phyloP scores from a whole-genome alignment of 2,888 invertebrate genomes.

The Drosophila koepferae region DNA sequence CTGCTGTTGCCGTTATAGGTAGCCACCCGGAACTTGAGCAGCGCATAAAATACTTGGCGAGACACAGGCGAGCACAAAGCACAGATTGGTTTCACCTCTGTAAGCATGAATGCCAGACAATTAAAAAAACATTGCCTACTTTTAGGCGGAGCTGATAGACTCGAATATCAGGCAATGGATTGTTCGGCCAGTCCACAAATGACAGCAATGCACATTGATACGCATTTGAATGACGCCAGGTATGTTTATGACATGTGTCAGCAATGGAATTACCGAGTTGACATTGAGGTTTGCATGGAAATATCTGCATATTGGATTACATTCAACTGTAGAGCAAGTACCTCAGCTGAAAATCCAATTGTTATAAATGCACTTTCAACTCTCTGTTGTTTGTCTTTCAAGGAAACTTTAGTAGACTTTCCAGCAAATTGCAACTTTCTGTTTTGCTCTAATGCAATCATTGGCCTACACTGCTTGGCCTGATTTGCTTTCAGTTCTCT shows the following conservation, averaged over 20 bases:
- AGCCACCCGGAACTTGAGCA: slow-evolving; percentile 5
- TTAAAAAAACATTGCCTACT: slow-evolving; percentile 27
- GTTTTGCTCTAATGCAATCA: slow-evolving; percentile 34
- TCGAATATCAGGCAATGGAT: background rate
- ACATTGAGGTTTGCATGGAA: background rate
- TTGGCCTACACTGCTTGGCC: slow-evolving; percentile 28
- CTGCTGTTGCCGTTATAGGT: background rate
- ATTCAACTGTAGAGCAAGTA: background rate
- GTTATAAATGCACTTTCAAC: background rate
- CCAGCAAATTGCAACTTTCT: background rate
- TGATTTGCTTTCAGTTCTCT: slow-evolving; percentile 1
- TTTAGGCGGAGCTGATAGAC: slow-evolving; percentile 27
- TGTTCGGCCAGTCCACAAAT: background rate
- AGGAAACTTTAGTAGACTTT: background rate
- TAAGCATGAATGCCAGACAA: background rate
- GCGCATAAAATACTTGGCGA: slow-evolving; percentile 18
- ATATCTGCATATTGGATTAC: background rate
- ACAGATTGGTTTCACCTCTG: slow-evolving; percentile 19
- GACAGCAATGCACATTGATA: background rate
- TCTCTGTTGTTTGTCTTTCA: background rate
- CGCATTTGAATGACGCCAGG: background rate
- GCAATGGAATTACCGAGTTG: slow-evolving; percentile 9
- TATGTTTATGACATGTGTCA: background rate
- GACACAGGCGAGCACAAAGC: background rate
- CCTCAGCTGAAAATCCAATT: background rate